Conservation (phyloP, 2,113 vertebrate species). For the Daphoenositta chrysoptera region DNA sequence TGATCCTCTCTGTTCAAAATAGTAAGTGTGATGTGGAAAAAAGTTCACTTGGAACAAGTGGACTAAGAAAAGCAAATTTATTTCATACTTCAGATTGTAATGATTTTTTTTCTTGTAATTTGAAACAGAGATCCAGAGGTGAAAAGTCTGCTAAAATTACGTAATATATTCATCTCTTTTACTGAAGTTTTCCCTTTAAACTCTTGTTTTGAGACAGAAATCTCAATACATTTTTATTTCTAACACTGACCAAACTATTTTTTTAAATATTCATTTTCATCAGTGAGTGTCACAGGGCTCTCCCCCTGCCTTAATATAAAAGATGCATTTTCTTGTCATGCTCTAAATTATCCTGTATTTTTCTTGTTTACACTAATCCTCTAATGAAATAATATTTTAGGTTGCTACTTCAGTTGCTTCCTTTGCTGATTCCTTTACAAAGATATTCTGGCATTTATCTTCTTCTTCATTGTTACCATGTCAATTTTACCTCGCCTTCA, state of each 20-base stretch:
- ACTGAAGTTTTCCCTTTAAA: neutral
- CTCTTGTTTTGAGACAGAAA: neutral
- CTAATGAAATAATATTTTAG: neutral
- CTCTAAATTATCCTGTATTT: neutral
- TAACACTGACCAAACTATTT: neutral
- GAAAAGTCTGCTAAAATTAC: neutral
- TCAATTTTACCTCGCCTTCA: neutral
- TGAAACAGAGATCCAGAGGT: neutral
- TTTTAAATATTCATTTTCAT: neutral
- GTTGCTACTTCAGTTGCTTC: neutral
- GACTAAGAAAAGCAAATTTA: neutral
- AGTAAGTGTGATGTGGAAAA: neutral
- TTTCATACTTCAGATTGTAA: neutral
- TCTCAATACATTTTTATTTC: neutral
- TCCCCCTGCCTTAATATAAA: neutral
- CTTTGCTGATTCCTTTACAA: neutral
- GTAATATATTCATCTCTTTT: neutral
- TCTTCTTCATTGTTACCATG: neutral
- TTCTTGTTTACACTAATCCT: neutral
- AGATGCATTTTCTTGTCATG: neutral
- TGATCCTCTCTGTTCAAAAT: neutral
- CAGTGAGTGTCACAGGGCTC: neutral
- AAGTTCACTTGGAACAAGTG: neutral
- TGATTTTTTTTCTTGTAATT: neutral
- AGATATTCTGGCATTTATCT: neutral